Conservation (phyloP, 2,888 invertebrate species). For the Pediacus dermestoides region DNA sequence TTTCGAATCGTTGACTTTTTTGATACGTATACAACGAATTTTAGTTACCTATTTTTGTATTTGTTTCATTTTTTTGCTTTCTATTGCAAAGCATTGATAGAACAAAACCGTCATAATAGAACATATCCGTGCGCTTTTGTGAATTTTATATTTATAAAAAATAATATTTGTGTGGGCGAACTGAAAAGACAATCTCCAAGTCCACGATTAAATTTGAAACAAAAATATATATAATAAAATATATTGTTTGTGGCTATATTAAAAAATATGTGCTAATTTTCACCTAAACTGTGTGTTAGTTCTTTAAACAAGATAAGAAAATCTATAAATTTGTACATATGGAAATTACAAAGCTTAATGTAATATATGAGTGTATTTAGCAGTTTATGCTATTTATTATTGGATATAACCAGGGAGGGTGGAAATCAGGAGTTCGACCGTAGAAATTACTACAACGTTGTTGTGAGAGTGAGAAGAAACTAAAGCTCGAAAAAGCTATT, state of each 20-base stretch:
- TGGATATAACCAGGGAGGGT: no score
- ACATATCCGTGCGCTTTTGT: slow-evolving; percentile 27
- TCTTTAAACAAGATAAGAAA: no score
- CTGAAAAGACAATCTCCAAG: slow-evolving; percentile 26
- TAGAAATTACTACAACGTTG: no score
- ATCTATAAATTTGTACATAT: slow-evolving; percentile 4
- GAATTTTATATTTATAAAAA: slow-evolving; percentile 8
- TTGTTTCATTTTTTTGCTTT: neutral
- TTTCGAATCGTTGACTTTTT: no score
- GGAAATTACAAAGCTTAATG: slow-evolving; percentile 4
- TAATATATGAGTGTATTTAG: slow-evolving; percentile 4
- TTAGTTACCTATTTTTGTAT: no score
- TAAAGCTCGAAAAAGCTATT: no score
- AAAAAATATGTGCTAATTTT: no score
- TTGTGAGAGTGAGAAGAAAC: no score
- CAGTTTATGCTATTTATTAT: neutral
- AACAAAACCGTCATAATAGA: slow-evolving; percentile 24
- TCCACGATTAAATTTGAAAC: slow-evolving; percentile 21
- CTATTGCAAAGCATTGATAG: slow-evolving; percentile 1
- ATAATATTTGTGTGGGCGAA: slow-evolving; percentile 20
- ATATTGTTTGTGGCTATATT: no score
- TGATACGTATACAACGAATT: no score
- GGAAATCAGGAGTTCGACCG: no score
- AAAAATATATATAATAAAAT: slow-evolving; percentile 10
- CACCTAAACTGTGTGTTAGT: no score